Evolutionary conservation across 53 echinoderm and acorn worm genomes (phyloP).

Genomic region (Henricia sp.): DNA sequence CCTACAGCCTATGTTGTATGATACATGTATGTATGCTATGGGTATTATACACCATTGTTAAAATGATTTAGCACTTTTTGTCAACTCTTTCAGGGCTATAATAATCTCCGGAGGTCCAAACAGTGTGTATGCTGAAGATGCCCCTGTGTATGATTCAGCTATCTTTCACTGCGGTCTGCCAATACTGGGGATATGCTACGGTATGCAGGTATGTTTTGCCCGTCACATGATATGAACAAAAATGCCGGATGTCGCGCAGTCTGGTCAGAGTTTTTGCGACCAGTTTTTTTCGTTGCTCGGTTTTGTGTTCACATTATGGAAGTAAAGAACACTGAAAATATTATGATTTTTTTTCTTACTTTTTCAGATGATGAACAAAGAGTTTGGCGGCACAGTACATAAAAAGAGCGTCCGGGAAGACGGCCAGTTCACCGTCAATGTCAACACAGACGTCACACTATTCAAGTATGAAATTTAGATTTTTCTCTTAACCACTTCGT

Average conservation of each 20-base stretch:
- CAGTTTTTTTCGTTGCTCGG: no score
- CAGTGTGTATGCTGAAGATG: conserved; percentile 92
- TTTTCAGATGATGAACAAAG: conserved; percentile 97
- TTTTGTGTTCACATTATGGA: no score
- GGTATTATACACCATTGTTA: no score
- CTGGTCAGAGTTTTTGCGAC: no score
- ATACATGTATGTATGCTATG: no score
- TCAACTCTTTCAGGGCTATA: conserved; percentile 78
- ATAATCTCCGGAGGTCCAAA: conserved; percentile 97
- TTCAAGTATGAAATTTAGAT: conserved; percentile 77
- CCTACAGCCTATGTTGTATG: no score
- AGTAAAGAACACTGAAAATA: no score
- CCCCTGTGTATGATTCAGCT: conserved; percentile 87
- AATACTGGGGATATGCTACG: conserved; percentile 96
- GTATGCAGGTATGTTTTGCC: conserved; percentile 97
- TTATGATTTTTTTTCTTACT: not conserved
- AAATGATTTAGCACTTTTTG: no score
- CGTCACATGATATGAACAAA: no score
- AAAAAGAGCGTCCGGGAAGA: conserved; percentile 91
- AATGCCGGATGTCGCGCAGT: no score
- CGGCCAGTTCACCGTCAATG: conserved; percentile 87
- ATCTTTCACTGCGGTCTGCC: conserved; percentile 94
- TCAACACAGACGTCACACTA: conserved; percentile 72
- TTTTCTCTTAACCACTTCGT: no score
- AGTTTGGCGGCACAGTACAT: conserved; percentile 87